A percentile compares a stretch with the other conserved stretches of the same genome.
These are phyloP conservation scores for Penaeus indicus DNA, from an alignment of 1,140 invertebrate genomes.

Conservation along the genomic window DNA sequence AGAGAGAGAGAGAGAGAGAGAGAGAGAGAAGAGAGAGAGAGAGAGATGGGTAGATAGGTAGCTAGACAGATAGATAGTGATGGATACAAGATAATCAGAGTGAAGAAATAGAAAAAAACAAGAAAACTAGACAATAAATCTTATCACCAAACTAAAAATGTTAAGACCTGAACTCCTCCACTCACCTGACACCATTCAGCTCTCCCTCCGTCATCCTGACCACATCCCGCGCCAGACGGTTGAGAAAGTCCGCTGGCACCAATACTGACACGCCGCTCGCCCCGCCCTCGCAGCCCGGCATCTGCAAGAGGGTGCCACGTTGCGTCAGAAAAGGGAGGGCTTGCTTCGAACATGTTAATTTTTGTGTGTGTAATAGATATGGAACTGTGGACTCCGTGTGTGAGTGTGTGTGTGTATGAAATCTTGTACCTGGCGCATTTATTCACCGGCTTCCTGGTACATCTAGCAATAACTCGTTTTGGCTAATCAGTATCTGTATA, in stretches of 20 bases:
- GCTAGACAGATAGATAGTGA: background rate
- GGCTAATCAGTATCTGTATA: too few species aligned
- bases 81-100: background rate
- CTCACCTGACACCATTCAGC: slow-evolving; percentile 59
- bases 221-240: slow-evolving; percentile 61
- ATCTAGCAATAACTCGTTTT: too few species aligned
- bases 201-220: slow-evolving; percentile 63
- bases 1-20: too few species aligned
- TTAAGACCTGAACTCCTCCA: background rate
- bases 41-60: too few species aligned
- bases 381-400: background rate
- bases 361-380: background rate
- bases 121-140: background rate
- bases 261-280: slow-evolving; percentile 58
- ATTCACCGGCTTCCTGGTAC: too few species aligned
- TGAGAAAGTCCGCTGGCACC: slow-evolving; percentile 64
- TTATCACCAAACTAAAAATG: background rate
- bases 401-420: too few species aligned
- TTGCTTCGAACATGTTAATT: background rate
- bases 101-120: background rate
- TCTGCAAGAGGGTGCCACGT: slow-evolving; percentile 21
- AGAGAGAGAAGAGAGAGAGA: too few species aligned
- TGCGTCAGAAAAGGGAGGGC: background rate
- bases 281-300: slow-evolving; percentile 63
- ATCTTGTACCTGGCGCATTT: too few species aligned